These are phyloP conservation scores for Dorcus hopei DNA, from an alignment of 2,888 invertebrate species.

Conservation along the genomic window DNA sequence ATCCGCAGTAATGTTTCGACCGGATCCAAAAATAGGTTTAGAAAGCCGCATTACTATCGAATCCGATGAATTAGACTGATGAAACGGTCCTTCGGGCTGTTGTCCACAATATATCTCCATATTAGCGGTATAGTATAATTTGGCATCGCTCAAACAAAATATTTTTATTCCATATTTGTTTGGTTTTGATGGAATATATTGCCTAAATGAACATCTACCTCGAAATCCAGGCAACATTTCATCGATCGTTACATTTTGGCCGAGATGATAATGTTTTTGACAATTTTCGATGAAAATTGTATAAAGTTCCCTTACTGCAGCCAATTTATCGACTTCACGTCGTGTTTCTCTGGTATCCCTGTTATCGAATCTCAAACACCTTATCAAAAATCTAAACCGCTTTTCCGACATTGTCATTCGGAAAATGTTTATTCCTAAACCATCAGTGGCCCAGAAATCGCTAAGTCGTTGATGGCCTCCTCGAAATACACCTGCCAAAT, in stretches of 20 bases:
- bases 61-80: conserved; percentile 9
- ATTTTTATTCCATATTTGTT: conserved; percentile 36
- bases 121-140: conserved; percentile 30
- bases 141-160: conserved; percentile 30
- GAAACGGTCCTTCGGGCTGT: conserved; percentile 30
- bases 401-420: conserved; percentile 25
- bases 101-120: conserved; percentile 32
- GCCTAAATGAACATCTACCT: conserved; percentile 32
- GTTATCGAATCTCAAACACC: conserved; percentile 30
- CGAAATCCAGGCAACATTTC: conserved; percentile 34
- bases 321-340: conserved; percentile 26
- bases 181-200: conserved; percentile 38
- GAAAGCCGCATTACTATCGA: conserved; percentile 21
- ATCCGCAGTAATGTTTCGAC: conserved; percentile 34
- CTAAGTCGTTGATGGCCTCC: conserved; percentile 20
- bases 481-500: conserved; percentile 28
- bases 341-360: conserved; percentile 15
- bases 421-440: conserved; percentile 28
- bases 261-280: conserved; percentile 25
- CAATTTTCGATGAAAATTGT: conserved; percentile 35
- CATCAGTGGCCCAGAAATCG: conserved; percentile 27
- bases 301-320: conserved; percentile 33
- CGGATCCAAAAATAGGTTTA: conserved; percentile 22
- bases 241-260: conserved; percentile 32
- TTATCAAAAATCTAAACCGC: conserved; percentile 25